phyloP scores from a whole-genome alignment of 2,113 vertebrate species.

The Tetrax tetrax region DNA sequence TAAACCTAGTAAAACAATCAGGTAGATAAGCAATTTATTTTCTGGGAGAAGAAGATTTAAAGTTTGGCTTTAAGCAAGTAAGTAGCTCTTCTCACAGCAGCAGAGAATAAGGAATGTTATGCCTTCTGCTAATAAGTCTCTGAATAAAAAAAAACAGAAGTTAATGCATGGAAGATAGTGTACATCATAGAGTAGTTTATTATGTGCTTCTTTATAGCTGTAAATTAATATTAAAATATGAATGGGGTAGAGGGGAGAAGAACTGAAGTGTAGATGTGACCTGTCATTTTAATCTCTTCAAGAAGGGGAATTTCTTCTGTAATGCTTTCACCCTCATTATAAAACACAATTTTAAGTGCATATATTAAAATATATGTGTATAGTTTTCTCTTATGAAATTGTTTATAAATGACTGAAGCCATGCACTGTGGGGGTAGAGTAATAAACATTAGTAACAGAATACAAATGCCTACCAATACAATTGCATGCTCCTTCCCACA shows the following conservation, averaged over 20 bases:
- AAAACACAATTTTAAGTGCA: not conserved
- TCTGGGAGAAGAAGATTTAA: not conserved
- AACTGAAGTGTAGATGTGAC: not conserved
- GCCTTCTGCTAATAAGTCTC: not conserved
- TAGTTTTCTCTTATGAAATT: not conserved
- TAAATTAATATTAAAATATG: constrained; percentile 14
- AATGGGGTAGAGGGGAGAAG: not conserved
- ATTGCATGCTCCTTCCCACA: accelerated
- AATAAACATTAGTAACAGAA: not conserved
- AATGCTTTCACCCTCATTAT: not conserved
- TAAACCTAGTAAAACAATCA: not conserved
- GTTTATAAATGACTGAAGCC: not conserved
- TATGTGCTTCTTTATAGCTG: not conserved
- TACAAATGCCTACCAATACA: not conserved
- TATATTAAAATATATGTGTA: not conserved
- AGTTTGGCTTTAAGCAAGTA: not conserved
- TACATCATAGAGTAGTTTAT: not conserved
- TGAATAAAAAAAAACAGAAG: not conserved
- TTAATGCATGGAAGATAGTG: not conserved
- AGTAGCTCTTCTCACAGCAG: not conserved
- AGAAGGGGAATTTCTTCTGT: not conserved
- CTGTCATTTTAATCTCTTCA: not conserved
- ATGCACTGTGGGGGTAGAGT: not conserved
- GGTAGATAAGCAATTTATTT: not conserved
- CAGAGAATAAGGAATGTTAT: not conserved